Percentiles rank a stretch among this genome's conserved stretches.
Evolutionary conservation across 2,113 vertebrate species (phyloP).

Genomic region (Phyllostomus discolor): DNA sequence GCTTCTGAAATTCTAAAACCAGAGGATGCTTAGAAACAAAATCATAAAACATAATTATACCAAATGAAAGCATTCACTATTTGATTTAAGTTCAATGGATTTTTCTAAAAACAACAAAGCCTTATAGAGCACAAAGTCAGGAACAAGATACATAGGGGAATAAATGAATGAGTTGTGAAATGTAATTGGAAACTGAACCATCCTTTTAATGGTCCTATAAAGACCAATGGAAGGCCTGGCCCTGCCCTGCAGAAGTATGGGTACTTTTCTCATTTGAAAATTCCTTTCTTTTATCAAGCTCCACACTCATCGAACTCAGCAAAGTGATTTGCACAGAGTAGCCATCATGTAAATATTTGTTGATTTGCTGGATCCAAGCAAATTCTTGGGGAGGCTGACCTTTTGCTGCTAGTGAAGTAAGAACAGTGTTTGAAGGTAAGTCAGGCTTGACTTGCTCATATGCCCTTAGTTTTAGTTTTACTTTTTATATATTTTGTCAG

Average conservation of each 20-base stretch:
- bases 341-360: background rate
- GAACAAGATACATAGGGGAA: background rate
- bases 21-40: background rate
- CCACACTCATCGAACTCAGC: background rate
- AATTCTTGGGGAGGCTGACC: background rate
- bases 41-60: background rate
- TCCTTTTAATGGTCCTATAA: background rate
- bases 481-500: background rate
- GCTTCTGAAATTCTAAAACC: background rate
- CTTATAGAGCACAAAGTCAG: background rate
- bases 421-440: background rate
- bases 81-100: background rate
- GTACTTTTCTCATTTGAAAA: background rate
- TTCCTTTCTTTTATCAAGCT: background rate
- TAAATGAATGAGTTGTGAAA: background rate
- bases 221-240: background rate
- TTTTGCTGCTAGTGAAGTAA: background rate
- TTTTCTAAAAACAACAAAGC: background rate
- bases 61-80: background rate
- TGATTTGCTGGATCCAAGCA: background rate
- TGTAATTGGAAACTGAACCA: background rate
- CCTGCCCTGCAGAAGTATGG: background rate
- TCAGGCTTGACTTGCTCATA: background rate
- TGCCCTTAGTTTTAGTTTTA: background rate
- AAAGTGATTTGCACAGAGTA: background rate